A percentile compares a stretch with the other conserved stretches of the same genome.
Conservation (phyloP, 2,888 invertebrate genomes). For the Drosophila macrothrix region DNA sequence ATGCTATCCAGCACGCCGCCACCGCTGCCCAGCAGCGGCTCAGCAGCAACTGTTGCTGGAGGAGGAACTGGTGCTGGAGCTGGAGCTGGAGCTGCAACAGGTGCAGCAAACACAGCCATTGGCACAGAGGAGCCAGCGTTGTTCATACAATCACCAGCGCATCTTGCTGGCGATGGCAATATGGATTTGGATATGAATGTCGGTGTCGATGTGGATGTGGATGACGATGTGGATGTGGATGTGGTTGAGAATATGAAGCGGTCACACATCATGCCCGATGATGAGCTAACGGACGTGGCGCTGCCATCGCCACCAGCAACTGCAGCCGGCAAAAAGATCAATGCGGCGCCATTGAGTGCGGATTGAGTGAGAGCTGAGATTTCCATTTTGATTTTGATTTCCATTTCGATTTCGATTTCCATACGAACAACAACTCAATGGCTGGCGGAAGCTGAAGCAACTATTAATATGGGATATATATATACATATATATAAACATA, state of each 20-base stretch:
- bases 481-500: conserved; percentile 3
- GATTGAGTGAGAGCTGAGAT: conserved; percentile 62
- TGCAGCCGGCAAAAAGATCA: conserved; percentile 54
- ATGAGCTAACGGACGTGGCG: conserved; percentile 60
- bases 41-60: background rate
- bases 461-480: conserved; percentile 33
- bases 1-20: conserved; percentile 81
- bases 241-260: conserved; percentile 8
- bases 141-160: conserved; percentile 29
- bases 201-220: background rate
- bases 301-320: conserved; percentile 45
- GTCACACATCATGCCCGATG: conserved; percentile 32
- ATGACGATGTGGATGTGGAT: conserved; percentile 1
- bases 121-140: background rate
- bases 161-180: conserved; percentile 37
- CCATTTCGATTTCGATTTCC: conserved; percentile 25
- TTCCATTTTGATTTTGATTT: background rate
- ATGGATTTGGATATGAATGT: conserved; percentile 30
- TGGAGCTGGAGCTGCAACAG: background rate
- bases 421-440: conserved; percentile 20
- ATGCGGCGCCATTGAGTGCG: conserved; percentile 61
- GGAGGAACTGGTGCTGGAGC: background rate
- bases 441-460: conserved; percentile 21
- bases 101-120: background rate
- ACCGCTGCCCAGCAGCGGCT: conserved; percentile 57